phyloP scores from a whole-genome alignment of 2,113 vertebrate species.

The Scomber japonicus region DNA sequence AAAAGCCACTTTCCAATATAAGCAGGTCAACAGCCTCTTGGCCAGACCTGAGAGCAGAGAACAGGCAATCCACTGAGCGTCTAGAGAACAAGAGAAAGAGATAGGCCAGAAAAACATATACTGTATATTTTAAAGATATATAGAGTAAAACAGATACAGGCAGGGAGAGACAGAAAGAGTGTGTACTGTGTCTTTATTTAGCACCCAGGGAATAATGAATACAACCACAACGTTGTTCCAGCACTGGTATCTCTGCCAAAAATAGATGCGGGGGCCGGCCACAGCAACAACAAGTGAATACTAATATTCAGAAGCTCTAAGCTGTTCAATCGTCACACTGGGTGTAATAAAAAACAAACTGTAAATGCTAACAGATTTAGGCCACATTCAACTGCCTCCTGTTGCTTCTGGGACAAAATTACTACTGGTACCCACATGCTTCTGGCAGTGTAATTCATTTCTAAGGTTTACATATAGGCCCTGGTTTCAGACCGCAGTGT shows the following conservation, averaged over 20 bases:
- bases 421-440: conserved; percentile 22
- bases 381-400: conserved; percentile 54
- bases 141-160: neutral
- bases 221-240: conserved; percentile 52
- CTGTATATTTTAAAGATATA: neutral
- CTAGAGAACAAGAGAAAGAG: neutral
- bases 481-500: conserved; percentile 17
- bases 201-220: conserved; percentile 58
- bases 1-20: conserved; percentile 35
- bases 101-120: neutral
- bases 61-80: conserved; percentile 17
- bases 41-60: conserved; percentile 44
- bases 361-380: conserved; percentile 50
- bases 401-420: conserved; percentile 57
- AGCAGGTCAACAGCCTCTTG: conserved; percentile 66
- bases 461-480: conserved; percentile 44
- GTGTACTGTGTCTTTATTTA: conserved; percentile 50
- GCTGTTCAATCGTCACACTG: conserved; percentile 65
- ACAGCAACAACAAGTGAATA: conserved; percentile 62
- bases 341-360: conserved; percentile 26
- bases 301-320: conserved; percentile 64
- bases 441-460: conserved; percentile 59
- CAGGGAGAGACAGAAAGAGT: conserved; percentile 15
- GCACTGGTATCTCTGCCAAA: conserved; percentile 68
- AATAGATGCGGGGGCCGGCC: conserved; percentile 65